A percentile compares a stretch with the other conserved stretches of the same genome.
Conservation (phyloP, 2,888 invertebrate genomes). For the Aleiodes leptofemur region DNA sequence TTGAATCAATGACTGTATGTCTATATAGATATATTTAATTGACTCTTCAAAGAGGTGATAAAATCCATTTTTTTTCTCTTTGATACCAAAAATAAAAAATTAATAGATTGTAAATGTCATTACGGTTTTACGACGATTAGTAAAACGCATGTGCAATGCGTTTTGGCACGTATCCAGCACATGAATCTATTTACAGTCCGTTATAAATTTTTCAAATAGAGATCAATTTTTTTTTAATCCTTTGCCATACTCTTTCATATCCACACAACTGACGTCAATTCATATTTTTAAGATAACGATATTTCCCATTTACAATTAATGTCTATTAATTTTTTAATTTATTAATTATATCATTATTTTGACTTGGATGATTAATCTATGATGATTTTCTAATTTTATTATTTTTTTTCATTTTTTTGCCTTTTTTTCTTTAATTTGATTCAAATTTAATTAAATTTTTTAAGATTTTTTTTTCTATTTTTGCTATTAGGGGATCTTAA, state of each 20-base stretch:
- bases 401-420: too few relatives aligned
- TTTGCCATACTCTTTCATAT: too few relatives aligned
- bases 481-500: background rate
- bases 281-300: too few relatives aligned
- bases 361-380: too few relatives aligned
- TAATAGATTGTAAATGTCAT: background rate
- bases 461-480: too few relatives aligned
- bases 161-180: conserved; percentile 21
- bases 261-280: too few relatives aligned
- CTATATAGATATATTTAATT: background rate
- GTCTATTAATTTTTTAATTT: too few relatives aligned
- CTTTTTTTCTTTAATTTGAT: background rate
- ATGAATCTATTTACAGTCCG: background rate
- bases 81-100: background rate
- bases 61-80: too few relatives aligned
- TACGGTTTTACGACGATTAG: background rate
- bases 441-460: background rate
- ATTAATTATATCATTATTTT: too few relatives aligned
- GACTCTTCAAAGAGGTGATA: background rate
- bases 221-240: conserved; percentile 1
- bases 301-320: too few relatives aligned
- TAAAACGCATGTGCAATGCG: conserved; percentile 17
- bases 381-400: too few relatives aligned
- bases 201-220: conserved; percentile 1
- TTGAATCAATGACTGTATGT: too few relatives aligned